Conservation (phyloP, 2,113 vertebrate genomes). For the Garra rufa region DNA sequence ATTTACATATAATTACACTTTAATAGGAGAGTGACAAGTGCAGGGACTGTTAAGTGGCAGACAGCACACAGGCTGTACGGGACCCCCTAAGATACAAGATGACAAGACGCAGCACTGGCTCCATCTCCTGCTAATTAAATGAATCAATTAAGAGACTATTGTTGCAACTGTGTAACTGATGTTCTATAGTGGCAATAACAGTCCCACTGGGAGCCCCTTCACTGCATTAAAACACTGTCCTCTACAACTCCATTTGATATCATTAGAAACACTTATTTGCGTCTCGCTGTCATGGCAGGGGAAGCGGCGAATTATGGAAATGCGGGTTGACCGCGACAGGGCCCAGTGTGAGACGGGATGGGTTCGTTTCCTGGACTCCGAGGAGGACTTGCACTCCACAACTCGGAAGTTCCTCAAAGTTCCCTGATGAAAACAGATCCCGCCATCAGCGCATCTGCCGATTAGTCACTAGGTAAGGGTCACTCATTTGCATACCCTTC, state of each 20-base stretch:
- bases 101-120: constrained; percentile 86
- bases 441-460: constrained; percentile 90
- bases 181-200: constrained; percentile 92
- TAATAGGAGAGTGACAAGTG: constrained; percentile 78
- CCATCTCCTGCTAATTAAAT: constrained; percentile 99
- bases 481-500: constrained; percentile 96
- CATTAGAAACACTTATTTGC: constrained; percentile 99
- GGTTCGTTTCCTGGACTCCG: constrained; percentile 91
- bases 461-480: constrained; percentile 98
- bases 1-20: constrained; percentile 82
- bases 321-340: constrained; percentile 83
- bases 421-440: constrained; percentile 92
- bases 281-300: constrained; percentile 96
- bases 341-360: constrained; percentile 90
- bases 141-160: constrained; percentile 99
- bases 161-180: constrained; percentile 95
- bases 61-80: constrained; percentile 61
- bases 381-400: constrained; percentile 89
- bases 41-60: constrained; percentile 75
- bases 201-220: constrained; percentile 91
- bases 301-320: constrained; percentile 98
- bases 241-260: constrained; percentile 95
- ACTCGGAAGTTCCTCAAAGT: constrained; percentile 98
- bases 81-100: constrained; percentile 82
- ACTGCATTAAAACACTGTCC: constrained; percentile 94